phyloP scores from a whole-genome alignment of 2,113 vertebrate species.

The Thinocorus orbignyianus region DNA sequence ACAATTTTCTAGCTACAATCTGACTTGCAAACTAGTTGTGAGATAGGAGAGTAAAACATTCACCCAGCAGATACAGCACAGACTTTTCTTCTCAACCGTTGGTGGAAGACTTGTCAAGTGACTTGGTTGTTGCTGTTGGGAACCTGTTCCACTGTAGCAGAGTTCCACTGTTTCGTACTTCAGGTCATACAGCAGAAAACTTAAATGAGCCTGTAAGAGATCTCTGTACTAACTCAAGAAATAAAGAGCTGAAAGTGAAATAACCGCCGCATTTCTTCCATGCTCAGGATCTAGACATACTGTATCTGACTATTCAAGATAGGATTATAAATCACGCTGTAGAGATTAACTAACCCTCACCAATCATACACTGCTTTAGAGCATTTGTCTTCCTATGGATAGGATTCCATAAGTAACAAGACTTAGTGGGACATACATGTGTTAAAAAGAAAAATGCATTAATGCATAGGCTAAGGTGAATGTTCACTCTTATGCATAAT shows the following conservation, averaged over 20 bases:
- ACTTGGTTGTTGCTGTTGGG: not conserved
- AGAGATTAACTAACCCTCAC: conserved; percentile 60
- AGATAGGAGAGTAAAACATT: not conserved
- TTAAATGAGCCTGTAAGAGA: not conserved
- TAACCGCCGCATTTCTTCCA: conserved; percentile 8
- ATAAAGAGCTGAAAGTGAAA: conserved; percentile 24
- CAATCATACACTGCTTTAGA: conserved; percentile 51
- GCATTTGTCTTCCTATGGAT: conserved; percentile 48
- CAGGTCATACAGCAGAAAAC: not conserved
- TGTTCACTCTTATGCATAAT: conserved; percentile 52
- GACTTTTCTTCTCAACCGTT: not conserved
- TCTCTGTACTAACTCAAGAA: not conserved
- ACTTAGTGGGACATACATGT: conserved; percentile 35
- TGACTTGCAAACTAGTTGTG: not conserved
- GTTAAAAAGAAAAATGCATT: conserved; percentile 65
- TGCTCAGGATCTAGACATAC: not conserved
- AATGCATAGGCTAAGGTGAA: conserved; percentile 47
- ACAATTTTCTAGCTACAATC: not conserved
- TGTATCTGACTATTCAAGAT: conserved; percentile 22
- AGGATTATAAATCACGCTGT: conserved; percentile 65
- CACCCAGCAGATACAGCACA: not conserved
- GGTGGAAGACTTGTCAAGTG: not conserved
- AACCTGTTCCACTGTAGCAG: not conserved
- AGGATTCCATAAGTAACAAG: conserved; percentile 63
- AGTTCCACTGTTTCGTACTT: not conserved